A percentile compares a stretch with the other conserved stretches of the same genome.
phyloP scores from a whole-genome alignment of 2,113 vertebrate genomes.

The Antigone vipio region DNA sequence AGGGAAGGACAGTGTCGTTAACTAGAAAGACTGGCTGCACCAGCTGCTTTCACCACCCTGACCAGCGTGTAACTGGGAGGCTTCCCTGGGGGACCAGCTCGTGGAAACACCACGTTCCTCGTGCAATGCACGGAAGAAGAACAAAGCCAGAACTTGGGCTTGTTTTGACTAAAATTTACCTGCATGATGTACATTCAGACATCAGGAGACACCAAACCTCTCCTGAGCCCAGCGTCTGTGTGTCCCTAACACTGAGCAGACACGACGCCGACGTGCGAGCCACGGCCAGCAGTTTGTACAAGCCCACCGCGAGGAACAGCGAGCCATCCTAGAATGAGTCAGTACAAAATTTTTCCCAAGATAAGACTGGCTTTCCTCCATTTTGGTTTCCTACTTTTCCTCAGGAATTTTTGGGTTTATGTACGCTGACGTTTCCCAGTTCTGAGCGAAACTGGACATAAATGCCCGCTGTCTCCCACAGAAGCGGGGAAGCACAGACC shows the following conservation, averaged over 20 bases:
- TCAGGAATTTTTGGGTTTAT: background rate
- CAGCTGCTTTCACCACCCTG: background rate
- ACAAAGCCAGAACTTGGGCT: background rate
- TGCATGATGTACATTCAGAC: background rate
- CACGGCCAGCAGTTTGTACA: background rate
- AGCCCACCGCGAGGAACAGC: background rate
- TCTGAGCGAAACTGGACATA: background rate
- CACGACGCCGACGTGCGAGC: fast-evolving
- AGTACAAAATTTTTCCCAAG: background rate
- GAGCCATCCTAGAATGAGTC: background rate
- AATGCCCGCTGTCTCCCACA: background rate
- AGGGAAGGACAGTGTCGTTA: background rate
- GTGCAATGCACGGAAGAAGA: background rate
- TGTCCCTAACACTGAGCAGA: background rate
- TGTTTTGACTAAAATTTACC: background rate
- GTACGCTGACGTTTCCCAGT: background rate
- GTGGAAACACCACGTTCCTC: background rate
- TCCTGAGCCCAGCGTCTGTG: fast-evolving
- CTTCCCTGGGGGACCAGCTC: background rate
- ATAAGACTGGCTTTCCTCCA: background rate
- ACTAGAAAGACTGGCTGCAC: background rate
- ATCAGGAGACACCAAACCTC: background rate
- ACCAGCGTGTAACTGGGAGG: background rate
- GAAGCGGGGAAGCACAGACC: background rate
- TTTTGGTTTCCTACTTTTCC: background rate